phyloP scores from a whole-genome alignment of 2,888 invertebrate species.

The Anorthoa munda region DNA sequence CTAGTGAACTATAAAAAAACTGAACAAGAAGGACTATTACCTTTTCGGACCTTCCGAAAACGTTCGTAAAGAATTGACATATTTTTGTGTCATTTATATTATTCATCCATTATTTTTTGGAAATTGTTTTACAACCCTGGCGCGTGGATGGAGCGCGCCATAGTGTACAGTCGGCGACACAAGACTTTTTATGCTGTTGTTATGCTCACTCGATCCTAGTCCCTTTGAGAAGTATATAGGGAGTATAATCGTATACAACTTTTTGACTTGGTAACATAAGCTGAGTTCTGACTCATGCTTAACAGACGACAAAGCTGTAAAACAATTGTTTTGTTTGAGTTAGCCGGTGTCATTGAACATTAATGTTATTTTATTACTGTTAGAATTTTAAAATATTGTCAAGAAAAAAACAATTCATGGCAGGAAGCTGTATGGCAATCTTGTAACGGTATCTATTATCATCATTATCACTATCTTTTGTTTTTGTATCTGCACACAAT shows the following conservation, averaged over 20 bases:
- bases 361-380: conserved; percentile 56
- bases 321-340: conserved; percentile 66
- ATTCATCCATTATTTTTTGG: conserved; percentile 76
- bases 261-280: neutral
- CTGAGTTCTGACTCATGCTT: conserved; percentile 18
- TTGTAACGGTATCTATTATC: neutral
- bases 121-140: conserved; percentile 83
- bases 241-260: neutral
- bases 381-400: conserved; percentile 41
- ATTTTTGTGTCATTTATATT: conserved; percentile 79
- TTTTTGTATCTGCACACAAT: neutral
- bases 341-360: conserved; percentile 66
- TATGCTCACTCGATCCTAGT: conserved; percentile 13
- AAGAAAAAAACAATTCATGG: conserved; percentile 19
- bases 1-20: conserved; percentile 65
- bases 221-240: neutral
- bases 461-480: too few relatives aligned
- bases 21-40: conserved; percentile 71
- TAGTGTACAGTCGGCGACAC: conserved; percentile 38
- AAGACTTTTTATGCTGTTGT: neutral
- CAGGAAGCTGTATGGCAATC: neutral
- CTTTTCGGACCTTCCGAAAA: conserved; percentile 82
- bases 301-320: conserved; percentile 64
- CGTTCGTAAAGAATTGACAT: conserved; percentile 81
- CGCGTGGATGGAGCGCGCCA: conserved; percentile 86